phyloP scores from a whole-genome alignment of 1,140 invertebrate genomes.

The Trissolcus basalis region DNA sequence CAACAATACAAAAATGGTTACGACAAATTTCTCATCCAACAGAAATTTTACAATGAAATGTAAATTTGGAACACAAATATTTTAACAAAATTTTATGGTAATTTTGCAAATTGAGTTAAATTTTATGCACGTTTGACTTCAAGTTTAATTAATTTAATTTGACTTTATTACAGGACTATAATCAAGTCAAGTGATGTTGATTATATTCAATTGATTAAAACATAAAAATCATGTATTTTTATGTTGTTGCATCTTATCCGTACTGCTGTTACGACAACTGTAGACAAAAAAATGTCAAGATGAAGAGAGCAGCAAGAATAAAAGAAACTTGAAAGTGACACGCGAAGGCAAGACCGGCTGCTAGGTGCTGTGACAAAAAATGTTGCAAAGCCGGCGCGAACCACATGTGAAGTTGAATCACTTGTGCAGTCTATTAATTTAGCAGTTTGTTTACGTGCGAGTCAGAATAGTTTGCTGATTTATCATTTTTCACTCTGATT shows the following conservation, averaged over 20 bases:
- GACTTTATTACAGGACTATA: neutral
- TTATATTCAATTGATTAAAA: neutral
- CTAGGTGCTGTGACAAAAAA: slow-evolving; percentile 26
- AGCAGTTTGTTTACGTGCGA: slow-evolving; percentile 9
- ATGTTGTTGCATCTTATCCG: neutral
- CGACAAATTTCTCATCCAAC: too few species aligned
- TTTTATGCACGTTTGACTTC: too few species aligned
- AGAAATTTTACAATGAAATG: too few species aligned
- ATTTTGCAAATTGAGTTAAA: too few species aligned
- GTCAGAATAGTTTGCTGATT: slow-evolving; percentile 1
- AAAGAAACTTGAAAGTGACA: neutral
- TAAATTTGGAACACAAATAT: too few species aligned
- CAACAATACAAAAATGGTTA: too few species aligned
- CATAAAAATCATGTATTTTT: neutral
- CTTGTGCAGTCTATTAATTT: slow-evolving; percentile 15
- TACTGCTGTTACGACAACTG: too few species aligned
- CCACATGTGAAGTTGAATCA: slow-evolving; percentile 32
- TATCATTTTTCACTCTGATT: neutral
- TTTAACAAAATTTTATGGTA: too few species aligned
- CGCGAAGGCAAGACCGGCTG: slow-evolving; percentile 13
- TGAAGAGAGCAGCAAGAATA: neutral
- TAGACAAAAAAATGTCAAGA: neutral
- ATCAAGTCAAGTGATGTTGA: neutral
- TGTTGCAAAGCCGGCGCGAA: slow-evolving; percentile 23
- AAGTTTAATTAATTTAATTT: neutral